Evolutionary conservation across 2,113 vertebrate species (phyloP).

Genomic region (Rhineura floridana): DNA sequence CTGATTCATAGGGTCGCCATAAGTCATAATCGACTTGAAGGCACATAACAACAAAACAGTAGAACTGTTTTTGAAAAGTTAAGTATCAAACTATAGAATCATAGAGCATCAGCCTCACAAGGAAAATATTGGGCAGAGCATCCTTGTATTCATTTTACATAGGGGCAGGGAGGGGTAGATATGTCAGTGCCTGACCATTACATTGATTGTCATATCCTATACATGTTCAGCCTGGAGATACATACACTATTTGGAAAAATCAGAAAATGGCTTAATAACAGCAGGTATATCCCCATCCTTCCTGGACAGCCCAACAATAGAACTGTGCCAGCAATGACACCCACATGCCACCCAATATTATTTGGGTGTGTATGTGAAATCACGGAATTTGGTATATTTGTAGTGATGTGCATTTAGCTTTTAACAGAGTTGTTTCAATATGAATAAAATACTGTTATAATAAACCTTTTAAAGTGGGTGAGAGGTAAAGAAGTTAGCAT

Average conservation of each 20-base stretch:
- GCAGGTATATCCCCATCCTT: neutral
- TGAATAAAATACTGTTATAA: conserved; percentile 35
- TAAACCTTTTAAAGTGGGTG: conserved; percentile 17
- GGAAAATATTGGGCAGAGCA: neutral
- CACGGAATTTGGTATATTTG: conserved; percentile 27
- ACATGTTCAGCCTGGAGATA: no score
- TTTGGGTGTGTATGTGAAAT: no score
- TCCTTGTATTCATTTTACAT: neutral
- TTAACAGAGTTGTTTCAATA: conserved; percentile 30
- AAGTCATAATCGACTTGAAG: no score
- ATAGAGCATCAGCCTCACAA: neutral
- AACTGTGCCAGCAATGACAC: neutral
- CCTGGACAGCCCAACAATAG: neutral
- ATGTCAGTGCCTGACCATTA: no score
- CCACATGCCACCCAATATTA: no score
- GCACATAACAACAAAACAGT: no score
- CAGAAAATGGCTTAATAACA: no score
- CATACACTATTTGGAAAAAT: no score
- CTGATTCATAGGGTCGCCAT: no score
- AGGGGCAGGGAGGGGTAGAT: neutral
- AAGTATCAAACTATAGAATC: neutral
- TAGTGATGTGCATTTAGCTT: conserved; percentile 35
- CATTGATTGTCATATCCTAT: no score
- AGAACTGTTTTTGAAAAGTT: neutral
- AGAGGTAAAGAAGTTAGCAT: neutral